Conservation (phyloP, 2,113 vertebrate genomes). For the Ailurus styani region DNA sequence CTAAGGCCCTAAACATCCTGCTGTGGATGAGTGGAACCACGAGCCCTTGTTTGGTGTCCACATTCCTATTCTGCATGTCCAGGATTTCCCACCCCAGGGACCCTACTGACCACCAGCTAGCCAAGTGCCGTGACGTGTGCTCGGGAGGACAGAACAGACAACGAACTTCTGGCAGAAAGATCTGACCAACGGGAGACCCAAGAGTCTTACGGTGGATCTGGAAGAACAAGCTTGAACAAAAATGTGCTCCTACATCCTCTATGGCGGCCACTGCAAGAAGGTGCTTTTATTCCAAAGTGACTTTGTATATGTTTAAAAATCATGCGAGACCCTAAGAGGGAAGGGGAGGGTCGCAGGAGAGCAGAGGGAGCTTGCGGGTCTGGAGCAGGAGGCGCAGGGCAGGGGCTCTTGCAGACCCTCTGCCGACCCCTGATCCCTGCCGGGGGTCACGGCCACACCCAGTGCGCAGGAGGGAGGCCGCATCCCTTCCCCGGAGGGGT, state of each 20-base stretch:
- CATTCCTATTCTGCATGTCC: accelerated
- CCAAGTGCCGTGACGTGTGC: accelerated
- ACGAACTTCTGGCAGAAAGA: not conserved
- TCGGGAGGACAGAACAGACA: accelerated
- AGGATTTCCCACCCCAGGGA: accelerated
- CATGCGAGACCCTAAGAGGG: not conserved
- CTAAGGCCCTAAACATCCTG: accelerated
- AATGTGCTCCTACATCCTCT: not conserved
- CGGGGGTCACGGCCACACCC: accelerated
- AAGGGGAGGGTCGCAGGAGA: not conserved
- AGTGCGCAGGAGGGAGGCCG: no score
- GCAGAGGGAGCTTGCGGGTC: accelerated
- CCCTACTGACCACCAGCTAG: accelerated
- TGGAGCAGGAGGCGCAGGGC: not conserved
- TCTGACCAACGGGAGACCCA: not conserved
- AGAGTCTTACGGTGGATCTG: accelerated
- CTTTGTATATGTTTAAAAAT: not conserved
- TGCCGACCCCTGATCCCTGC: accelerated
- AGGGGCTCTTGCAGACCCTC: no score
- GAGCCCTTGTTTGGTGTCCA: accelerated
- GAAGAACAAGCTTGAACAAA: accelerated
- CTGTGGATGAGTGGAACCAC: accelerated
- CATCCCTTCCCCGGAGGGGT: accelerated
- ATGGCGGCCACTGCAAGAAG: accelerated
- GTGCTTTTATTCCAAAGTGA: not conserved